Conservation (phyloP, 2,888 invertebrate genomes). For the Melanophora roralis region DNA sequence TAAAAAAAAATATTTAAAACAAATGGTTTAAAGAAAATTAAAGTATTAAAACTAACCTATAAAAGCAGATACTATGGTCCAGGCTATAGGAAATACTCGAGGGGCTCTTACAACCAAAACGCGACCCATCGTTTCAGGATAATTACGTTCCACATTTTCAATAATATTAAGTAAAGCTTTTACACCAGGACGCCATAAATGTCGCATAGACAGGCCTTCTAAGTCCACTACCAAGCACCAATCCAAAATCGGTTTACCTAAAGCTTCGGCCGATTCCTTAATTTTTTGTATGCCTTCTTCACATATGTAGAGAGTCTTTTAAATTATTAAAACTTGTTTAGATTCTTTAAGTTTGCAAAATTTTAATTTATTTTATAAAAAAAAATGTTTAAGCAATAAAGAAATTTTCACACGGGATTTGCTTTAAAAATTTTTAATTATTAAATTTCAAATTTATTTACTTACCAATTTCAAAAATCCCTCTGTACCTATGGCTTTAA, state of each 20-base stretch:
- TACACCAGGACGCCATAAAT: slow-evolving; percentile 96
- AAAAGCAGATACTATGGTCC: slow-evolving; percentile 96
- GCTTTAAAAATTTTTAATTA: too few species aligned
- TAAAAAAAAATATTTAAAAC: background rate
- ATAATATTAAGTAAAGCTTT: slow-evolving; percentile 83
- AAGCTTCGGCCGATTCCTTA: slow-evolving; percentile 89
- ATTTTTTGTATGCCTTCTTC: slow-evolving; percentile 93
- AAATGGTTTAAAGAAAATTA: background rate
- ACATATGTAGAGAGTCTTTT: slow-evolving; percentile 88
- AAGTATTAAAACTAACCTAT: slow-evolving; percentile 81
- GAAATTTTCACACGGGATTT: too few species aligned
- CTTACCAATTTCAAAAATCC: slow-evolving; percentile 91
- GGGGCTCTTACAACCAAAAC: slow-evolving; percentile 94
- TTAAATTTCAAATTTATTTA: too few species aligned
- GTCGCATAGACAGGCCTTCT: slow-evolving; percentile 96
- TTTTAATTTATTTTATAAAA: too few species aligned
- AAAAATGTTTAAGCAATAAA: too few species aligned
- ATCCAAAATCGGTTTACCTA: slow-evolving; percentile 89
- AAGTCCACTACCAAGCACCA: slow-evolving; percentile 95
- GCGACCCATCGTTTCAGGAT: slow-evolving; percentile 95
- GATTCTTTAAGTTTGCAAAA: too few species aligned
- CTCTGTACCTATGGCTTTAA: slow-evolving; percentile 94
- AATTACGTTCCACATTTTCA: slow-evolving; percentile 93
- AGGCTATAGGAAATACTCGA: slow-evolving; percentile 94
- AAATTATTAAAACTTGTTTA: too few species aligned